phyloP scores from a whole-genome alignment of 2,888 invertebrate genomes.

The Rhagophthalmus giganteus region DNA sequence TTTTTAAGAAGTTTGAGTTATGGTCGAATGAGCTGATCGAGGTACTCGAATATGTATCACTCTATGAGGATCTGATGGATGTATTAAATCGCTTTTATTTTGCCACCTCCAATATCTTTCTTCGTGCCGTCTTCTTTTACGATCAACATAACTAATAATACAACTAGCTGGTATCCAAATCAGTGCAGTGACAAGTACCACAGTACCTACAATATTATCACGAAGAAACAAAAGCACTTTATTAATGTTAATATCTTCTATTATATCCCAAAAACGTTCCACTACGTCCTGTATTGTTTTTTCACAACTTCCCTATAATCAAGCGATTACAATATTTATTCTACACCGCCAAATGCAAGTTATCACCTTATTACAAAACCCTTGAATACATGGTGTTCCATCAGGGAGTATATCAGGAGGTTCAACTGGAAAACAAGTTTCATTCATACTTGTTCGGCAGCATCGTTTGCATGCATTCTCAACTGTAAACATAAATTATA shows the following conservation, averaged over 20 bases:
- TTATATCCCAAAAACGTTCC: slow-evolving; percentile 95
- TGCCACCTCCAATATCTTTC: slow-evolving; percentile 74
- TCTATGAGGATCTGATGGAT: slow-evolving; percentile 72
- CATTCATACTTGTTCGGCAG: slow-evolving; percentile 87
- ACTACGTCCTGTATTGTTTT: slow-evolving; percentile 95
- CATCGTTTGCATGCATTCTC: slow-evolving; percentile 92
- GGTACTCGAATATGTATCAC: slow-evolving; percentile 66
- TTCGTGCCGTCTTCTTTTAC: slow-evolving; percentile 71
- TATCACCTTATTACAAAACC: slow-evolving; percentile 88
- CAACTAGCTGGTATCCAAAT: slow-evolving; percentile 95
- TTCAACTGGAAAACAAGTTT: slow-evolving; percentile 88
- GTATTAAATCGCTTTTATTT: slow-evolving; percentile 69
- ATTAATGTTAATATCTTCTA: slow-evolving; percentile 94
- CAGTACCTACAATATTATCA: slow-evolving; percentile 92
- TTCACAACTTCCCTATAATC: slow-evolving; percentile 82
- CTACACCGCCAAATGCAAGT: neutral
- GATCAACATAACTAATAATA: slow-evolving; percentile 81
- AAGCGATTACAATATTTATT: neutral
- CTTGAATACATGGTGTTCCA: slow-evolving; percentile 95
- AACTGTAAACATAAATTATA: slow-evolving; percentile 64
- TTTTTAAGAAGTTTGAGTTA: neutral
- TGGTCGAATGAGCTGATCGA: slow-evolving; percentile 27
- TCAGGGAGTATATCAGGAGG: slow-evolving; percentile 87
- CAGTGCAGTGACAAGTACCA: slow-evolving; percentile 86
- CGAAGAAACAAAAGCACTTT: slow-evolving; percentile 85